Evolutionary conservation across 2,797 vertebrate genomes (phyloP).

Genomic region (Falco cherrug): DNA sequence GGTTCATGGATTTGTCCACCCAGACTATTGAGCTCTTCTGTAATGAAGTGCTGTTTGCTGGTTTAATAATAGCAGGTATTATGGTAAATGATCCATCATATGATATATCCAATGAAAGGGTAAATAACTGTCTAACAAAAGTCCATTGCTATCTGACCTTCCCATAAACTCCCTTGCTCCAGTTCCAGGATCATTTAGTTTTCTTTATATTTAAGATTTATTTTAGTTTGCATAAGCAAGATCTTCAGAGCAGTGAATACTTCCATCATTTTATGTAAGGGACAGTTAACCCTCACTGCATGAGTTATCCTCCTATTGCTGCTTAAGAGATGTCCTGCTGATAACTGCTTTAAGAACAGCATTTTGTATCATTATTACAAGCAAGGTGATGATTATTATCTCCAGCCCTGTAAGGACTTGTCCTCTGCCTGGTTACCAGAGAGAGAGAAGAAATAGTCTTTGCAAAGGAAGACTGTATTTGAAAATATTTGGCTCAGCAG

Average conservation of each 20-base stretch:
- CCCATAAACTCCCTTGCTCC: not conserved
- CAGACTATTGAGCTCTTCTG: not conserved
- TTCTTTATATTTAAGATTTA: conserved; percentile 39
- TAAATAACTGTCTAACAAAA: conserved; percentile 2
- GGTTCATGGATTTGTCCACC: conserved; percentile 5
- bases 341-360: conserved; percentile 42
- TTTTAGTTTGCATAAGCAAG: conserved; percentile 40
- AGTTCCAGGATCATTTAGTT: conserved; percentile 35
- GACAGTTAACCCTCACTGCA: conserved; percentile 44
- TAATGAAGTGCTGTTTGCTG: conserved; percentile 35
- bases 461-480: not conserved
- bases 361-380: conserved; percentile 35
- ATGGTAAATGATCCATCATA: not conserved
- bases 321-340: conserved; percentile 45
- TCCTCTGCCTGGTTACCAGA: not conserved
- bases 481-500: not conserved
- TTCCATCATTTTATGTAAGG: not conserved
- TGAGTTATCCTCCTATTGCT: conserved; percentile 37
- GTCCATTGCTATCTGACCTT: conserved; percentile 12
- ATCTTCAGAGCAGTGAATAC: conserved; percentile 4
- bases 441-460: not conserved
- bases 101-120: not conserved
- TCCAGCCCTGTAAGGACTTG: not conserved
- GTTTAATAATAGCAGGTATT: conserved; percentile 40
- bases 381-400: conserved; percentile 18